Conservation (phyloP, 2,888 invertebrate genomes). For the Bombylius major region DNA sequence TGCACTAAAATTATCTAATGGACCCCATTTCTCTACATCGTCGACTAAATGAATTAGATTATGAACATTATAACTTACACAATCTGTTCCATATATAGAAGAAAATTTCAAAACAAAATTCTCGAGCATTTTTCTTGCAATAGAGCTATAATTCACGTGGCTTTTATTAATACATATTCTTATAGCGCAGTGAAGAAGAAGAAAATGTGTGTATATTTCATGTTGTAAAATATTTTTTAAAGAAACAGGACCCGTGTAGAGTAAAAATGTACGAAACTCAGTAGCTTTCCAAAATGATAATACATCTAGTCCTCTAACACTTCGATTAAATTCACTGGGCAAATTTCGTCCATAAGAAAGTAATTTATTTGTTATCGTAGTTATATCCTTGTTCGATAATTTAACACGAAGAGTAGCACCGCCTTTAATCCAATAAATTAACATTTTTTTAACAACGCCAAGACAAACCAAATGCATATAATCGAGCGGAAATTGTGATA, state of each 20-base stretch:
- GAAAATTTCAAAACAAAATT: background rate
- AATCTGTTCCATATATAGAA: background rate
- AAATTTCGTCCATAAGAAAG: background rate
- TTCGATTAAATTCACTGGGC: conserved; percentile 5
- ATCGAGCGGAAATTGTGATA: conserved; percentile 4
- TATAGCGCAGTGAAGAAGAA: background rate
- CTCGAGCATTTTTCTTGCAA: background rate
- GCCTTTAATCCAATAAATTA: conserved; percentile 1
- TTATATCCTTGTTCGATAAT: background rate
- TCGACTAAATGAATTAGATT: conserved; percentile 10
- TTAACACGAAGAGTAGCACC: background rate
- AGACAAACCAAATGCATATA: conserved; percentile 5
- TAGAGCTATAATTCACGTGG: background rate
- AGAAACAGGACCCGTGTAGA: conserved; percentile 3
- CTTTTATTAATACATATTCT: background rate
- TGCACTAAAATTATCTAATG: background rate
- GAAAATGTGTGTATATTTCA: background rate
- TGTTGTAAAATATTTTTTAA: background rate
- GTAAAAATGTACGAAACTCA: conserved; percentile 2
- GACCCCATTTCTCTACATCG: conserved; percentile 24
- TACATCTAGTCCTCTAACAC: conserved; percentile 2
- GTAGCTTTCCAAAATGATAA: conserved; percentile 6
- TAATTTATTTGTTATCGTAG: conserved; percentile 1
- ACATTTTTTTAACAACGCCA: conserved; percentile 4
- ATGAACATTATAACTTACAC: background rate